Percentiles rank a stretch among this genome's conserved stretches.
phyloP scores from a whole-genome alignment of 2,113 vertebrate species.

The Thermophis baileyi region DNA sequence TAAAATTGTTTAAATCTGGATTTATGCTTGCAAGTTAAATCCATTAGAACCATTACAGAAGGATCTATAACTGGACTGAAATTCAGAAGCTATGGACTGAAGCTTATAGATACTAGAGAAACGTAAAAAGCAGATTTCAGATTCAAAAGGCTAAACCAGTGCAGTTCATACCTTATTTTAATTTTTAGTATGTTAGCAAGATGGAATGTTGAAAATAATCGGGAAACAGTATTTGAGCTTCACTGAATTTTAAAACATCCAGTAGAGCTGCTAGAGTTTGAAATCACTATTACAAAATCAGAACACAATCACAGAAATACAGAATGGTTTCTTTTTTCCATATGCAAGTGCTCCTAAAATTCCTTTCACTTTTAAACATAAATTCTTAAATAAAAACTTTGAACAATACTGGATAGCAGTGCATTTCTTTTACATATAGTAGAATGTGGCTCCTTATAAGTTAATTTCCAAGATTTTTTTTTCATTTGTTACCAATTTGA shows the following conservation, averaged over 20 bases:
- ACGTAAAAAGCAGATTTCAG: neutral
- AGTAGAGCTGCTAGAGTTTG: neutral
- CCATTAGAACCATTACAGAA: neutral
- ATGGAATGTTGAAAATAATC: neutral
- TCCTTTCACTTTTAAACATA: neutral
- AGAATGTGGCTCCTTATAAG: neutral
- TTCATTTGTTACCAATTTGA: neutral
- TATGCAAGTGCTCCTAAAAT: neutral
- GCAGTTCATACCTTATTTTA: neutral
- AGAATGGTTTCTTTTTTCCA: neutral
- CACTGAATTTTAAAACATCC: neutral
- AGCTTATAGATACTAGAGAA: neutral
- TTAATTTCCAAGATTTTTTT: neutral
- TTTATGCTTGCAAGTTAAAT: neutral
- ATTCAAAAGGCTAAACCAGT: neutral
- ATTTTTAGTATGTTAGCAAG: neutral
- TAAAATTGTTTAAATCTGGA: slow-evolving; percentile 6
- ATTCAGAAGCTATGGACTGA: neutral
- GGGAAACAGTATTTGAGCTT: neutral
- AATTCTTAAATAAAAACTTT: neutral
- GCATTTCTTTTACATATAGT: neutral
- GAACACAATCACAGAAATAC: neutral
- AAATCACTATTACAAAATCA: neutral
- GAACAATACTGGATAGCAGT: neutral
- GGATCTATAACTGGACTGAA: neutral